Evolutionary conservation across 2,797 vertebrate species (phyloP).

Genomic region (Ispidina picta): DNA sequence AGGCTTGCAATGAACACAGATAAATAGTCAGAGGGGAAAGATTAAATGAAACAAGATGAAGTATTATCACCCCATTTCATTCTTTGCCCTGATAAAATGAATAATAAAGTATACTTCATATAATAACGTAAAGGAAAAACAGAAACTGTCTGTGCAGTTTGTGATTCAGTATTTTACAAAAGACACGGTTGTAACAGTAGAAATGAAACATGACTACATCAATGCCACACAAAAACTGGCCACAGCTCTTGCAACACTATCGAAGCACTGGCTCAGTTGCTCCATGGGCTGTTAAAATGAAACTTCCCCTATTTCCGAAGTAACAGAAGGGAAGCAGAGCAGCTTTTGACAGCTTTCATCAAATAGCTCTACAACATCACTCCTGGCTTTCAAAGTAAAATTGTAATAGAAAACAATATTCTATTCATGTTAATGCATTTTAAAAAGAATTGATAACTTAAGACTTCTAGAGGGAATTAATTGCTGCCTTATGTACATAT

Average conservation of each 20-base stretch:
- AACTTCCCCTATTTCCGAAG: too few relatives aligned
- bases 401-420: background rate
- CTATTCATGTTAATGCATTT: background rate
- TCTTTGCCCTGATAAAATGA: background rate
- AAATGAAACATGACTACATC: too few relatives aligned
- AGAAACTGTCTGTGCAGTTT: background rate
- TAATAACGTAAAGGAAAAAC: background rate
- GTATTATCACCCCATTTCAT: background rate
- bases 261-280: too few relatives aligned
- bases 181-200: too few relatives aligned
- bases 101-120: background rate
- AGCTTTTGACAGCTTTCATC: background rate
- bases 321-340: background rate
- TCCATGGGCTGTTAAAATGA: too few relatives aligned
- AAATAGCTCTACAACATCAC: background rate
- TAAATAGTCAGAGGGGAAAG: background rate
- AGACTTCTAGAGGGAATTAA: background rate
- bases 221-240: too few relatives aligned
- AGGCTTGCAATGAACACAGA: background rate
- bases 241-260: too few relatives aligned
- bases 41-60: slow-evolving; percentile 9
- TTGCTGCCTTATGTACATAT: background rate
- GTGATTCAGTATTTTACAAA: too few relatives aligned
- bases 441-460: background rate
- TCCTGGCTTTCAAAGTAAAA: background rate